A percentile compares a stretch with the other conserved stretches of the same genome.
Evolutionary conservation across 2,113 vertebrate species (phyloP).

Genomic region (Geothlypis trichas): DNA sequence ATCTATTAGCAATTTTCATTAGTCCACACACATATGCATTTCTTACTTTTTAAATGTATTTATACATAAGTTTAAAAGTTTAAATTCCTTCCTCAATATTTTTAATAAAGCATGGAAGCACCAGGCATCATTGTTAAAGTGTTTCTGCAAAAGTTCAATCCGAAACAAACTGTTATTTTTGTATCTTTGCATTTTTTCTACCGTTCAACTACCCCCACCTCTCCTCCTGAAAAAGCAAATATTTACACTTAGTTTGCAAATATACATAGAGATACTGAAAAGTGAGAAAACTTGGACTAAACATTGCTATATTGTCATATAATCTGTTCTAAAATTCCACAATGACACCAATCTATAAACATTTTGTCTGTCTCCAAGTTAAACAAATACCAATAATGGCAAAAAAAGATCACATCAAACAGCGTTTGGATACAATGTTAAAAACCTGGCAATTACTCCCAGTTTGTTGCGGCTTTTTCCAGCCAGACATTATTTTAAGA

Average conservation of each 20-base stretch:
- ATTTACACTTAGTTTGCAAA: not conserved
- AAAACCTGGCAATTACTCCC: not conserved
- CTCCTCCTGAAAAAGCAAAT: not conserved
- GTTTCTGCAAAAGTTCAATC: not conserved
- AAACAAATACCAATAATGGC: not conserved
- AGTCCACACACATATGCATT: not conserved
- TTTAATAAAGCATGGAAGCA: not conserved
- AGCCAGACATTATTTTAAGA: not conserved
- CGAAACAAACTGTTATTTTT: not conserved
- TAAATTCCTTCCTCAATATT: not conserved
- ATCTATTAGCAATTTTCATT: not conserved
- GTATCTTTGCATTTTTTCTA: not conserved
- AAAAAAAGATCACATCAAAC: not conserved
- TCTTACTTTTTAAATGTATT: not conserved
- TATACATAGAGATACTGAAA: not conserved
- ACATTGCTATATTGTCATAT: not conserved
- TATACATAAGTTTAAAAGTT: not conserved
- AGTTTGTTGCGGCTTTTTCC: not conserved
- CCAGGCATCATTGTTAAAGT: not conserved
- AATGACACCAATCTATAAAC: not conserved
- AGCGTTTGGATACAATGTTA: not conserved
- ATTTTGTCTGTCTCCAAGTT: not conserved
- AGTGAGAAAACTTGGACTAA: not conserved
- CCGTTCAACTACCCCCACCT: not conserved
- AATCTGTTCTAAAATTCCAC: not conserved